Base-by-base conservation (phyloP, 2,888 invertebrate species). In the Temnothorax rugatulus region DNA sequence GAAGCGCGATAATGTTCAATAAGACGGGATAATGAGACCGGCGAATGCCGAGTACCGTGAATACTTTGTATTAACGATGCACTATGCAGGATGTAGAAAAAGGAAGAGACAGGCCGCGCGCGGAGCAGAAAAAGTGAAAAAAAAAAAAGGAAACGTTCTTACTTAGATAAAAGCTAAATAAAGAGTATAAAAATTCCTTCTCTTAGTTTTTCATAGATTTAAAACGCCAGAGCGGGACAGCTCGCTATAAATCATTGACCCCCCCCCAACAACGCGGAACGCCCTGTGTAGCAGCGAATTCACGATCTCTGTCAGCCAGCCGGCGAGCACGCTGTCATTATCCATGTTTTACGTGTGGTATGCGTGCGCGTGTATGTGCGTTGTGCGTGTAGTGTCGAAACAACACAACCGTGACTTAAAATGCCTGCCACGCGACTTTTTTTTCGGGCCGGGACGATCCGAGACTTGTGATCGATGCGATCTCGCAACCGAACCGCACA, bases 161-260 rank as follows among this genome's bases (percentile, higher is more conserved):
- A 92, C 86, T 91, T 92, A 92, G 92, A 84, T 81, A 82, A 82
- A 89, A 90, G 90, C 85, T 84, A 90, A 88, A 91, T 89, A 91
- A 91, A 89, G 90, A 76, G 86, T 92, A 91, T 91, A 91, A 66
- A 52, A 92, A 93, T 92, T 91, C 91, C 92, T 93, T 93, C 91
- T 94, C 93, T 93, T 94, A 94, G 93, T 92, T 93, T 93, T 93
- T 92, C 91, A 92, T 93, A 93, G 92, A 87, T 93, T 93, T 91
- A 92, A 77, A 90, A 92, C 86, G 92, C 92, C 91, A 93, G 66
- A 68, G 92, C 92, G 93, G 90, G 92, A 91, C 88, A 92, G 92
- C 93, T 92, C 92, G 91, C 92, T 92, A 90, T 89, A 91, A 92
- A 92, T 88, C 91, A 92, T 91, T 87, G 89, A 90, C 91, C 93